A percentile compares a stretch with the other conserved stretches of the same genome.
Conservation (phyloP, 1,140 invertebrate species). For the Pachyrhynchus sulphureomaculatus region DNA sequence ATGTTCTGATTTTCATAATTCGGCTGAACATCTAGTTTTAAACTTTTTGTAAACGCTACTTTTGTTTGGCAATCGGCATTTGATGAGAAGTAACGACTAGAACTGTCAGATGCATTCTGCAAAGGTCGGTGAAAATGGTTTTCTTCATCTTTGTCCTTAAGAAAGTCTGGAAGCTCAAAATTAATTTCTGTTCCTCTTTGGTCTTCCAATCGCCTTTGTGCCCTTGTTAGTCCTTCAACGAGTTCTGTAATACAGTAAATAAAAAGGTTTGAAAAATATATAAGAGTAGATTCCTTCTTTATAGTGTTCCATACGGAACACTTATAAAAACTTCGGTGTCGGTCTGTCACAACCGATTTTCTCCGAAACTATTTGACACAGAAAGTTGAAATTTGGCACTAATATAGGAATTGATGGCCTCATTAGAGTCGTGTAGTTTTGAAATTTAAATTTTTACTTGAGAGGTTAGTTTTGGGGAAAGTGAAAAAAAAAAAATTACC, state of each 20-base stretch:
- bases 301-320: too few species aligned
- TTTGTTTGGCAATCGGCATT: neutral
- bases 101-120: neutral
- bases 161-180: slow-evolving; percentile 77
- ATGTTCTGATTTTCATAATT: slow-evolving; percentile 39
- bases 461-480: too few species aligned
- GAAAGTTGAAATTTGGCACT: too few species aligned
- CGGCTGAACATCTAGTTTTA: neutral
- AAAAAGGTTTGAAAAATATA: too few species aligned
- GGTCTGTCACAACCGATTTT: too few species aligned
- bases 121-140: slow-evolving; percentile 16
- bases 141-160: slow-evolving; percentile 62
- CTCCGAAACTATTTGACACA: too few species aligned
- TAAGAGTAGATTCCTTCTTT: too few species aligned
- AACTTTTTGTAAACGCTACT: slow-evolving; percentile 11
- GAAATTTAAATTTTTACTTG: too few species aligned
- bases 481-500: too few species aligned
- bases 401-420: too few species aligned
- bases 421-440: too few species aligned
- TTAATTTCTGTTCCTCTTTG: slow-evolving; percentile 81
- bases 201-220: slow-evolving; percentile 76
- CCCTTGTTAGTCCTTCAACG: slow-evolving; percentile 75
- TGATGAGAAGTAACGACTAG: slow-evolving; percentile 3
- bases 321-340: too few species aligned
- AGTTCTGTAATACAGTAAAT: slow-evolving; percentile 42